These are phyloP conservation scores for Eilema caniola DNA, from an alignment of 2,888 invertebrate genomes.

Conservation along the genomic window DNA sequence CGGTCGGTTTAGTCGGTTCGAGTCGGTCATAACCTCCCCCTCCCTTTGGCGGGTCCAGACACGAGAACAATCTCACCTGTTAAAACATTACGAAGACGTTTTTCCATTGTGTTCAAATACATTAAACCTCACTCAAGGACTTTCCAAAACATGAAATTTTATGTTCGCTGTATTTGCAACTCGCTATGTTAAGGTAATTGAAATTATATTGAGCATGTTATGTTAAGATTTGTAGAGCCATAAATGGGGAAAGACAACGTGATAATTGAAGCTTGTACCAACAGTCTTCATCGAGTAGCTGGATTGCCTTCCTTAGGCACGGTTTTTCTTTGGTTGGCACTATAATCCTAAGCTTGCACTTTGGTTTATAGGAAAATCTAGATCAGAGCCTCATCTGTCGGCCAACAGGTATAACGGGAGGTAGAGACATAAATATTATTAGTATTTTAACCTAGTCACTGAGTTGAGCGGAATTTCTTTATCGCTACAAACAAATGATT, in stretches of 20 bases:
- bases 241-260: background rate
- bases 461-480: too few relatives aligned
- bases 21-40: too few relatives aligned
- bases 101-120: background rate
- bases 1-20: too few relatives aligned
- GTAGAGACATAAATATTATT: background rate
- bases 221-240: background rate
- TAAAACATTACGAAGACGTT: background rate
- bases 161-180: background rate
- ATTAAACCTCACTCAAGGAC: background rate
- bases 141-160: background rate
- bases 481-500: too few relatives aligned
- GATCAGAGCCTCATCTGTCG: background rate
- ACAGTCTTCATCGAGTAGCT: too few relatives aligned
- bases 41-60: too few relatives aligned
- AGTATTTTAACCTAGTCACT: background rate
- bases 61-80: background rate
- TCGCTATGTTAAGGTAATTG: background rate
- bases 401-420: background rate
- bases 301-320: too few relatives aligned
- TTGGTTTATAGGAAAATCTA: background rate
- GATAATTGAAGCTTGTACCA: too few relatives aligned
- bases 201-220: background rate
- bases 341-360: background rate
- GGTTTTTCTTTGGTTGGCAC: too few relatives aligned